phyloP scores from a whole-genome alignment of 2,888 invertebrate genomes.

The Chloroclystis v-ata region DNA sequence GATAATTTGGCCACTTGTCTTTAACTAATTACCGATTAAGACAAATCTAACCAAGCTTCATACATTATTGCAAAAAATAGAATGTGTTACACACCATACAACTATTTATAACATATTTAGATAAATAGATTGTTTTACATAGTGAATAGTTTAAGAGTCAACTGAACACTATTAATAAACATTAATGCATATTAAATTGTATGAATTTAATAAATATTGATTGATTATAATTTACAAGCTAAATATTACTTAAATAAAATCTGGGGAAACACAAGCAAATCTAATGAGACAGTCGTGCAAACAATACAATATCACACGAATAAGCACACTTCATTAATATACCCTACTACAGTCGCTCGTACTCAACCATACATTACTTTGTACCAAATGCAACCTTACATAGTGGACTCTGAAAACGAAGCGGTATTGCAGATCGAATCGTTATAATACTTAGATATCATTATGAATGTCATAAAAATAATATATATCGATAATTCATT shows the following conservation, averaged over 20 bases:
- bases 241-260: conserved; percentile 4
- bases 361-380: conserved; percentile 47
- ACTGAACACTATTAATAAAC: conserved; percentile 30
- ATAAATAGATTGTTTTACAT: conserved; percentile 18
- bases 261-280: conserved; percentile 16
- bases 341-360: conserved; percentile 30
- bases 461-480: conserved; percentile 51
- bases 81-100: conserved; percentile 34
- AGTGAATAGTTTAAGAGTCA: conserved; percentile 13
- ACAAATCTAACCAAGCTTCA: conserved; percentile 45
- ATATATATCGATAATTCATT: conserved; percentile 50
- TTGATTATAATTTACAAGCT: background rate
- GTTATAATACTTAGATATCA: conserved; percentile 24
- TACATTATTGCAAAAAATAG: conserved; percentile 40
- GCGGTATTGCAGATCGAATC: conserved; percentile 37
- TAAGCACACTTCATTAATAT: conserved; percentile 42
- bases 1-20: conserved; percentile 75
- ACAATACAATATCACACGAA: conserved; percentile 45
- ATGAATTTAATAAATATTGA: conserved; percentile 17
- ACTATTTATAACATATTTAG: conserved; percentile 16
- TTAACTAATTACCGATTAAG: conserved; percentile 49
- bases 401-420: conserved; percentile 50
- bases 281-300: conserved; percentile 32
- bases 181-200: conserved; percentile 15
- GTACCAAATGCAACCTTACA: conserved; percentile 65